Base-by-base conservation (phyloP, 2,113 vertebrate genomes). In the Choloepus hoffmanni region DNA sequence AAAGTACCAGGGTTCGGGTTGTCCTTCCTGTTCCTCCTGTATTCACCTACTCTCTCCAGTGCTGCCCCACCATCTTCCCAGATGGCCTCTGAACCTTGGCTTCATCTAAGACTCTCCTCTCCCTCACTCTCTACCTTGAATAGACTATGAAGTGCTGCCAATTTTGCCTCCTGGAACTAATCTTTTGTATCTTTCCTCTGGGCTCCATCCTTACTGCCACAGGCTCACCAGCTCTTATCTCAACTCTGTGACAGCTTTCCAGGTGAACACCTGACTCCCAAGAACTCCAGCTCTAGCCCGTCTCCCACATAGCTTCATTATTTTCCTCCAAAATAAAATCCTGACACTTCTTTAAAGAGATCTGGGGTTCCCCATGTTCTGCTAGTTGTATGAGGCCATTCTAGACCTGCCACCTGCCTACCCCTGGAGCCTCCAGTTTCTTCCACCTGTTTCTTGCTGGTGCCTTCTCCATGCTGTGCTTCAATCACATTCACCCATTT, bases 271-370 rank as follows among this genome's bases (percentile, higher is more conserved):
- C n/a, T 92, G 72, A 93, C 28, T 79, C 72, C 60, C 92, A 14
- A 19, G 19, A 43, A 87, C 21, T 86, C 76, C 11, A 89, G 33
- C 43, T 68, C 24, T 45, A 84, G 15, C 14, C 24, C 68, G 79
- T 33, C 70, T 14, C 89, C 62, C 26, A 79, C 21, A 78, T 2
- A 72, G 9, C 19, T 68, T 86, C 33, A 83, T 7, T 65, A 30
- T 72, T 77, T 79, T 68, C 43, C 9, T 95, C 28, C 72, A 62
- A 43, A 72, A 88, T 84, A 96, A 90, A 96, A 90, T 53, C 12
- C 70, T 28, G 12, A 7, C 28, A 79, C 15, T 77, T 96, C 24
- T 76, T 91, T 85, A 82, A 82, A 94, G 82, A 73, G 55, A 6
- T 82, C 81, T 88, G 65, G 33, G 53, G 74, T 85, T 85, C 10